Base-by-base conservation (phyloP, 2,888 invertebrate genomes). In the Coelogynopora nodosa region DNA sequence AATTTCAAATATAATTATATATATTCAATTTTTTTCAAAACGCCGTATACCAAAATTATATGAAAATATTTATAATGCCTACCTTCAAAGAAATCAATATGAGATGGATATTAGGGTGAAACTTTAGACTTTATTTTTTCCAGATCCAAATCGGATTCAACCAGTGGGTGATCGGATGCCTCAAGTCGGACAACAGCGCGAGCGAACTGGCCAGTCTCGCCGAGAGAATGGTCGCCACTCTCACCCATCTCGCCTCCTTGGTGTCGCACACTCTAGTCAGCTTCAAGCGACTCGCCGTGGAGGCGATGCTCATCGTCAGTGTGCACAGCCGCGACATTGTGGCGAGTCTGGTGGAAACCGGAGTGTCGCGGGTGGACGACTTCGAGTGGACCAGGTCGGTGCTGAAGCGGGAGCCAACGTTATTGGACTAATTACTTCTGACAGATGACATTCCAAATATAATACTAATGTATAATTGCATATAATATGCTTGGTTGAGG, bases 261-360 rank as follows among this genome's bases (percentile, higher is more conserved):
- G 91, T 91, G 31, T 90, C 90, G 26, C 88, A 89, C 13, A 88
- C 89, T 82, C 88, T 92, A 29, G 87, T 88, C 30, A 87, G 84
- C 26, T 89, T 89, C 88, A 91, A 90, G 89, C 89, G 91, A 1
- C 89, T 91, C 89, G 90, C 90, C 86, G 89, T 92, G 30, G 91
- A 91, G 88, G 92, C 92, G 0, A 87, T 92, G 87, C 89, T 92
- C 74, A 92, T 91, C 31, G 90, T 91, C 85, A 90, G 90, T 85
- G 92, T 92, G 5, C 92, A 92, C 89, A 91, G 90, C 88, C 88
- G 92, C 82, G 91, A 92, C 88, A 91, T 91, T 86, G 86, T 91
- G 67, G 89, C 88, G 80, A 89, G 88, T 27, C 89, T 92, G 89
- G 90, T 91, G 67, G 89, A 89, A 27, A 89, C 89, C 85, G 89